Conservation (phyloP, 2,888 invertebrate species). For the Eristalinus aeneus region DNA sequence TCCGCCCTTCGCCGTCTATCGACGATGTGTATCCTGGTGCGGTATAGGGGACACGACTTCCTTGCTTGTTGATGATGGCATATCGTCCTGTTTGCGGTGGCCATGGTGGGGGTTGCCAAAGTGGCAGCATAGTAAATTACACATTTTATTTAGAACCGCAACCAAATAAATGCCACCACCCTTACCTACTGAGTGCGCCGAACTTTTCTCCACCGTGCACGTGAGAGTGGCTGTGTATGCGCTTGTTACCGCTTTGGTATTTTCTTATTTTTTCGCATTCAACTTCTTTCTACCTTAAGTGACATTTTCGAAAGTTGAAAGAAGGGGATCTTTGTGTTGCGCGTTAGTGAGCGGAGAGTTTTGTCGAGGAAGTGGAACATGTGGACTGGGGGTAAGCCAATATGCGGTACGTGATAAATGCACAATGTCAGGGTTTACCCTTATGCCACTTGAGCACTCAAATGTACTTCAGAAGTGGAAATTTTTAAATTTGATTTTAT, state of each 20-base stretch:
- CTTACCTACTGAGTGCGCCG: slow-evolving; percentile 24
- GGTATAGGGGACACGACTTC: slow-evolving; percentile 36
- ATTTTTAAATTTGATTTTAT: slow-evolving; percentile 24
- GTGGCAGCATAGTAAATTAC: slow-evolving; percentile 48
- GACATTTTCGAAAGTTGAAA: slow-evolving; percentile 22
- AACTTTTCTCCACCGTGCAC: background rate
- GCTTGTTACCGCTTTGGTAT: slow-evolving; percentile 17
- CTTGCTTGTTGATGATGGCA: slow-evolving; percentile 47
- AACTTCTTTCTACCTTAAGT: slow-evolving; percentile 18
- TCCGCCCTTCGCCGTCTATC: background rate
- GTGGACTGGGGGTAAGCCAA: slow-evolving; percentile 13
- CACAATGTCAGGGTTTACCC: slow-evolving; percentile 32
- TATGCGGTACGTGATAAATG: slow-evolving; percentile 44
- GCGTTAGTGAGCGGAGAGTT: background rate
- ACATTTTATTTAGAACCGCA: slow-evolving; percentile 60
- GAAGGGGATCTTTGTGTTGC: background rate
- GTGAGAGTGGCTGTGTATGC: slow-evolving; percentile 21
- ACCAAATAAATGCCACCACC: slow-evolving; percentile 45
- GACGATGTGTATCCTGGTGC: background rate
- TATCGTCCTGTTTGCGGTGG: slow-evolving; percentile 19
- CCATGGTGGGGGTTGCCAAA: background rate
- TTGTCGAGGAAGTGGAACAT: slow-evolving; percentile 10
- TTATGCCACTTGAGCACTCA: slow-evolving; percentile 30
- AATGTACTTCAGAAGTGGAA: slow-evolving; percentile 3
- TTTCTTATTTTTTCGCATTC: background rate